phyloP scores from a whole-genome alignment of 2,113 vertebrate species.

The Callionymus lyra region DNA sequence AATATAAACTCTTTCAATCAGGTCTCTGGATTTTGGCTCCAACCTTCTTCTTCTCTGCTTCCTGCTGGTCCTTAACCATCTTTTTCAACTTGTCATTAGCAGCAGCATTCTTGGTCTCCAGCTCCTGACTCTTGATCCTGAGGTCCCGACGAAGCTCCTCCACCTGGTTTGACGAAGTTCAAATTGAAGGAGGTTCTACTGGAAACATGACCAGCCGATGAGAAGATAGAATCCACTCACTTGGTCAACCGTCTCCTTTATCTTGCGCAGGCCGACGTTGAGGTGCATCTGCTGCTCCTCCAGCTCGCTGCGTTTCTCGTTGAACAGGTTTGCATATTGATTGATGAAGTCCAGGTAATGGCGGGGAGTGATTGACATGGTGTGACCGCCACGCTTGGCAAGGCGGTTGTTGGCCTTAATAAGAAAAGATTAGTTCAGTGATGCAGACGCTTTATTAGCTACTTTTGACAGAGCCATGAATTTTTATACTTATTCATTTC shows the following conservation, averaged over 20 bases:
- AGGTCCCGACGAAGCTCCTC: slow-evolving; percentile 91
- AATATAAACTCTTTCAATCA: too few relatives aligned
- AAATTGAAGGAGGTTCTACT: not conserved
- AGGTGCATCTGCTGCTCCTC: slow-evolving; percentile 99
- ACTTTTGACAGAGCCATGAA: too few relatives aligned
- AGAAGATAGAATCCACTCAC: slow-evolving; percentile 46
- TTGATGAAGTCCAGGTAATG: slow-evolving; percentile 99
- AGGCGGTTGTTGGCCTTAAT: slow-evolving; percentile 87
- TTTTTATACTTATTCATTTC: too few relatives aligned
- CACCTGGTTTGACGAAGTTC: slow-evolving; percentile 63
- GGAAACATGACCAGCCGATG: too few relatives aligned
- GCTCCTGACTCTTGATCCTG: slow-evolving; percentile 93
- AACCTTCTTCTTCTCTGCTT: slow-evolving; percentile 98
- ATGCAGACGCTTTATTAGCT: too few relatives aligned
- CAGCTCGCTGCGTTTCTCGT: slow-evolving; percentile 93
- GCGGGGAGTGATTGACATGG: slow-evolving; percentile 95
- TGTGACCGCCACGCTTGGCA: slow-evolving; percentile 90
- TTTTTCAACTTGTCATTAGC: slow-evolving; percentile 98
- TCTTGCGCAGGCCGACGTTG: slow-evolving; percentile 94
- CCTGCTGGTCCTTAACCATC: slow-evolving; percentile 98
- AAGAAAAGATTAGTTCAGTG: too few relatives aligned
- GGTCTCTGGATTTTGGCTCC: too few relatives aligned
- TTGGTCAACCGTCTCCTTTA: slow-evolving; percentile 98
- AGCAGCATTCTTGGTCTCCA: slow-evolving; percentile 95
- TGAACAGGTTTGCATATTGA: slow-evolving; percentile 95